phyloP scores from a whole-genome alignment of 2,797 vertebrate genomes.

The Pristis pectinata region DNA sequence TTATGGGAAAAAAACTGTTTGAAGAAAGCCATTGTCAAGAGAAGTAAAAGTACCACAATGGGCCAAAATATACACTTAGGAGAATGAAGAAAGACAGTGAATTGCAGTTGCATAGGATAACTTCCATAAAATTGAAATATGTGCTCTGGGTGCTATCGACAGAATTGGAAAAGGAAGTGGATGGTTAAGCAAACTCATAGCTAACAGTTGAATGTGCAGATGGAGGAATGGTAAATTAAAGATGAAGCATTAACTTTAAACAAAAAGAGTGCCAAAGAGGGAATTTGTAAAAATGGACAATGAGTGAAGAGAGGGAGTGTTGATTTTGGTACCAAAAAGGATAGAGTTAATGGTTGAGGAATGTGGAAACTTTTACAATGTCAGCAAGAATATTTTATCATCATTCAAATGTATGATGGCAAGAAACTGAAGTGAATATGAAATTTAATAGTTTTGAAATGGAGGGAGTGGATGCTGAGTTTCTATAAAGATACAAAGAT shows the following conservation, averaged over 20 bases:
- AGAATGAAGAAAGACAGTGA: background rate
- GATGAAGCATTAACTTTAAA: background rate
- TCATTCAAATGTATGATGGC: background rate
- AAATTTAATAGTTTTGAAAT: background rate
- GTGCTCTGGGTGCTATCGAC: background rate
- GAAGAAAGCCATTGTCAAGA: background rate
- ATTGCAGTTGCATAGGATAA: background rate
- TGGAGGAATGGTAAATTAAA: background rate
- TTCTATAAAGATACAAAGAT: no score
- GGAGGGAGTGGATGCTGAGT: background rate
- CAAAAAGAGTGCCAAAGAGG: background rate
- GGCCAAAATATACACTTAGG: background rate
- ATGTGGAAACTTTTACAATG: background rate
- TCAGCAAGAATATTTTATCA: background rate
- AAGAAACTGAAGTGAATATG: background rate
- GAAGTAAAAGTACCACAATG: background rate
- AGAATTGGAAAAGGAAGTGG: background rate
- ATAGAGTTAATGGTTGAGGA: background rate
- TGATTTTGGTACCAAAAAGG: background rate
- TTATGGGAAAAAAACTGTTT: background rate
- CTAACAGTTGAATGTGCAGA: background rate
- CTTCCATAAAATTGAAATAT: background rate
- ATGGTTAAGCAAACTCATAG: background rate
- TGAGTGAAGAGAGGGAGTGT: background rate
- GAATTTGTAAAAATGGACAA: background rate